Percentiles rank a stretch among this genome's conserved stretches.
Conservation (phyloP, 92 coral and sea anemone genomes). For the Umimayanthus chanpuru region DNA sequence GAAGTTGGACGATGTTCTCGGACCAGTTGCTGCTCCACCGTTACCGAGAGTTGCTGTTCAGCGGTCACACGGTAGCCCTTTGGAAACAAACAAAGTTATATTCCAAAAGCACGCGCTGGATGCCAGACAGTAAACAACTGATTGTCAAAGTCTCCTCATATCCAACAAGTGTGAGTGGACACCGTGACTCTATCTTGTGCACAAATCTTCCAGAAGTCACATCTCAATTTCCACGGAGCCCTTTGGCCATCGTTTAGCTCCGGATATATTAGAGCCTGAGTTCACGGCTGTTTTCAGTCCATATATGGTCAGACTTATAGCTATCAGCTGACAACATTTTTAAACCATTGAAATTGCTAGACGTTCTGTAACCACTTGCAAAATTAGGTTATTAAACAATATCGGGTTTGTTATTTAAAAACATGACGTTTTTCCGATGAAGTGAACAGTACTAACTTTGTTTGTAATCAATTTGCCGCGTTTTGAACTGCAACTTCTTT, state of each 20-base stretch:
- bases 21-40: conserved; percentile 65
- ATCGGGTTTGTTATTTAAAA: too few relatives aligned
- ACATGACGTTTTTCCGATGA: too few relatives aligned
- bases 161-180: not conserved
- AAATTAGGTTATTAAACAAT: too few relatives aligned
- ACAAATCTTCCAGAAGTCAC: not conserved
- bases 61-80: conserved; percentile 98
- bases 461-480: too few relatives aligned
- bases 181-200: not conserved
- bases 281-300: not conserved
- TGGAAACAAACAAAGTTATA: not conserved
- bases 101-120: too few relatives aligned
- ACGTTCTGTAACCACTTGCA: too few relatives aligned
- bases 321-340: too few relatives aligned
- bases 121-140: too few relatives aligned
- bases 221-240: not conserved
- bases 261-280: not conserved
- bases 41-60: conserved; percentile 89
- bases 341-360: too few relatives aligned
- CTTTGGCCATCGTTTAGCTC: not conserved
- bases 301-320: not conserved
- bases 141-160: not conserved
- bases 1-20: conserved; percentile 33
- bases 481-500: too few relatives aligned
- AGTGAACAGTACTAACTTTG: too few relatives aligned